These are phyloP conservation scores for Aphyosemion australe DNA, from an alignment of 2,113 vertebrate genomes.

Conservation along the genomic window DNA sequence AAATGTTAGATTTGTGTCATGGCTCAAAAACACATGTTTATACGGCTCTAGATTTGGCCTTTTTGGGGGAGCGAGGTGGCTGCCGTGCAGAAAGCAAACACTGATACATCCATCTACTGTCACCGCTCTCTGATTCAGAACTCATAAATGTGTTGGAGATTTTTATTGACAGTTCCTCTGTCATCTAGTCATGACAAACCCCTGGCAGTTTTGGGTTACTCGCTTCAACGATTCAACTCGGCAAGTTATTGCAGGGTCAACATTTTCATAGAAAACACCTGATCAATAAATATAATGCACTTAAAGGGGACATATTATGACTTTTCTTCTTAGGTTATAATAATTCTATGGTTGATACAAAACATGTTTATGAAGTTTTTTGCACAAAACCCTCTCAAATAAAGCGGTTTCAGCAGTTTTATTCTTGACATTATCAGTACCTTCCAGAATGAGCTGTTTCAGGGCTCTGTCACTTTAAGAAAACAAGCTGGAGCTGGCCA, in stretches of 20 bases:
- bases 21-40: constrained; percentile 35
- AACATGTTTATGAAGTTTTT: too few relatives aligned
- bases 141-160: background rate
- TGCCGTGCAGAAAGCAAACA: background rate
- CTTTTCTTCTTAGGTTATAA: too few relatives aligned
- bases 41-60: constrained; percentile 1
- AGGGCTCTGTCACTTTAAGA: too few relatives aligned
- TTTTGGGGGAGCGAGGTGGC: background rate
- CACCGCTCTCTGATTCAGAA: background rate
- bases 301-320: too few relatives aligned
- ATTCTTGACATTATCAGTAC: too few relatives aligned
- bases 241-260: background rate
- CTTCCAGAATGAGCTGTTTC: too few relatives aligned
- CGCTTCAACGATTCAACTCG: background rate
- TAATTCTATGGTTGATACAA: too few relatives aligned
- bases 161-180: background rate
- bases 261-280: background rate
- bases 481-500: too few relatives aligned
- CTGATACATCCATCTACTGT: background rate
- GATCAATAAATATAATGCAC: background rate
- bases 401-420: too few relatives aligned
- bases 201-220: background rate
- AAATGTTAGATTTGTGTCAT: constrained; percentile 10
- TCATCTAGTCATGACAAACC: background rate
- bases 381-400: too few relatives aligned